Conservation (phyloP, 2,113 vertebrate genomes). For the Pangasianodon hypophthalmus region DNA sequence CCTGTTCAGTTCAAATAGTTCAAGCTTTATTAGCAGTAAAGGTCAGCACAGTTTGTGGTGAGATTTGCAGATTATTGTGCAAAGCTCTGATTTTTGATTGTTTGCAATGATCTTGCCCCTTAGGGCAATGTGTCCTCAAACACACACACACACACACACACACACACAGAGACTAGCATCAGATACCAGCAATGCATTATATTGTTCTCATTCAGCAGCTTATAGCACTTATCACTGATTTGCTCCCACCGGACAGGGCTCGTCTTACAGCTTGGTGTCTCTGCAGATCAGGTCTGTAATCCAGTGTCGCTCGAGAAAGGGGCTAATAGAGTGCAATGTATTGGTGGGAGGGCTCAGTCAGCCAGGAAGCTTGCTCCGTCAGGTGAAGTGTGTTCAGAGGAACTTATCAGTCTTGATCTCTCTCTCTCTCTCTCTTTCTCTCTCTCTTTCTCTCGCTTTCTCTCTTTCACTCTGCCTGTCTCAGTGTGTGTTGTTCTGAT, state of each 20-base stretch:
- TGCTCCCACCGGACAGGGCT: background rate
- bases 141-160: background rate
- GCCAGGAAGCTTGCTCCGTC: background rate
- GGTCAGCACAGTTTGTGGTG: slow-evolving; percentile 61
- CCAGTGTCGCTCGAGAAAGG: slow-evolving; percentile 15
- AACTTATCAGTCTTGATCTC: slow-evolving; percentile 19
- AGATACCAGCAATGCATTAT: background rate
- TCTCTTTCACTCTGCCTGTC: slow-evolving; percentile 20
- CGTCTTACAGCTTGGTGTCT: slow-evolving; percentile 4
- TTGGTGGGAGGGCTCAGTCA: slow-evolving; percentile 17
- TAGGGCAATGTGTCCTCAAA: background rate
- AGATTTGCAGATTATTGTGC: slow-evolving; percentile 59
- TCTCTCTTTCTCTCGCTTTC: slow-evolving; percentile 23
- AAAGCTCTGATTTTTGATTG: slow-evolving; percentile 18
- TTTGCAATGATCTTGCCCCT: slow-evolving; percentile 3
- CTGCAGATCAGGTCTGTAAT: slow-evolving; percentile 20
- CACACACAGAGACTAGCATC: background rate
- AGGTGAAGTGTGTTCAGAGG: slow-evolving; percentile 16
- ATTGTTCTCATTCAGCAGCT: slow-evolving; percentile 16
- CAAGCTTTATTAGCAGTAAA: slow-evolving; percentile 63
- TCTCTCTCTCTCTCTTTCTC: slow-evolving; percentile 28
- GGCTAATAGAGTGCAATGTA: slow-evolving; percentile 38
- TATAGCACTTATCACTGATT: slow-evolving; percentile 32
- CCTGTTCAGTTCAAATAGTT: slow-evolving; percentile 52
- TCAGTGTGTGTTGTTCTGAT: slow-evolving; percentile 57